Base-by-base conservation (phyloP, 2,113 vertebrate species). In the Capricornis sumatraensis region DNA sequence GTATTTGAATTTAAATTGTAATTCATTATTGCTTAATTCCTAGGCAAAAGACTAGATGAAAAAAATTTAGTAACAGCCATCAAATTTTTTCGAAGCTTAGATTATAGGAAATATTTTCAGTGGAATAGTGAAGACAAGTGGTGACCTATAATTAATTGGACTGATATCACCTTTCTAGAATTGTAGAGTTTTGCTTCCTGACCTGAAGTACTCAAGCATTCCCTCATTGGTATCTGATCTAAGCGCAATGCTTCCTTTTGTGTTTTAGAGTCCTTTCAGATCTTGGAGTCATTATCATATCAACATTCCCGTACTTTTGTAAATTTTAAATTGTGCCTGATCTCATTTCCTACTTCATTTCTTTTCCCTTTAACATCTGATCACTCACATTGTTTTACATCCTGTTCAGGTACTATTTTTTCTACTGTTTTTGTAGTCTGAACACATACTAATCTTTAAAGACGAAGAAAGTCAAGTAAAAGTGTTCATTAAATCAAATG, bases 1-100 rank as follows among this genome's bases (percentile, higher is more conserved):
- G 11, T 71, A 81, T 45, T 67, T 62, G 74, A 87, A 74, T 93
- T 97, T 93, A 95, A 95, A 47, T 82, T 82, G 7, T 40, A 93
- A 55, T 71, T 90, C 55, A 78, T 33, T 85, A 47, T 62, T 95
- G 36, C 47, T 95, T 95, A 87, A 82, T 82, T 86, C 87, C 43
- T 79, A 95, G 52, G 28, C n/a, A 90, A 85, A 64, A 64, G 55
- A 83, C 92, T 47, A 87, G 36, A 53, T 60, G 16, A 33, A 81
- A 94, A 30, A 91, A 83, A 33, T 52, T 89, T 87, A 60, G 43
- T 60, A 43, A 71, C 16, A 90, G 14, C 50, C 89, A n/a, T 52
- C n/a, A 91, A 67, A 57, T 30, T 71, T 94, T 81, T 81, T 52
- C 6, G 4, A 36, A 52, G 28, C 17, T 87, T 60, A 30, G 52